Conservation (phyloP, 2,797 vertebrate species). For the Crocidura indochinensis region DNA sequence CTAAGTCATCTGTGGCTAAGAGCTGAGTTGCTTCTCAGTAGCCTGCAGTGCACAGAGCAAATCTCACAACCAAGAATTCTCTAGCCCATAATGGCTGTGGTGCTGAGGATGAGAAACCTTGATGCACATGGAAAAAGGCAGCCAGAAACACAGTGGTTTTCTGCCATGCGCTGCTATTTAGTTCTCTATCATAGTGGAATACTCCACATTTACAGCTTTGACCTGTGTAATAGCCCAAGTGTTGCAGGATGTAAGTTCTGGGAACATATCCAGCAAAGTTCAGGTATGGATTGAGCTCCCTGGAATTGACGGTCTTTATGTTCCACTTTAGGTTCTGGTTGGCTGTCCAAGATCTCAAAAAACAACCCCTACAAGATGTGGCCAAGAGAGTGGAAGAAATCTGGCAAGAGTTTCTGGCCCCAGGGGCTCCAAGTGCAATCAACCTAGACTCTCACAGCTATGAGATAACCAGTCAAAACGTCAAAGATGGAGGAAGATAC, state of each 20-base stretch:
- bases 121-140: neutral
- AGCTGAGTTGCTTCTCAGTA: neutral
- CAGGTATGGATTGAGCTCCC: neutral
- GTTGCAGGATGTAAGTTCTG: neutral
- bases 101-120: neutral
- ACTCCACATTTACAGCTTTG: neutral
- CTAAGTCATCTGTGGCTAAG: neutral
- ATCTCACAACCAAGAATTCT: neutral
- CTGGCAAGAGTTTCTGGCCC: constrained; percentile 98
- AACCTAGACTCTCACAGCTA: constrained; percentile 99
- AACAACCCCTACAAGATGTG: constrained; percentile 95
- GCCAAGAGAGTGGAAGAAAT: constrained; percentile 95
- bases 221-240: neutral
- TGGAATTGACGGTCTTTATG: constrained; percentile 64
- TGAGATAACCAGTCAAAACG: constrained; percentile 97
- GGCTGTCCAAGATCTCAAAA: constrained; percentile 97
- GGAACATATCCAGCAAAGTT: neutral
- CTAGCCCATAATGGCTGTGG: neutral
- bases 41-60: neutral
- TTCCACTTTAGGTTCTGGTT: constrained; percentile 94
- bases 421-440: constrained; percentile 97
- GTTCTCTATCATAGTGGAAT: neutral
- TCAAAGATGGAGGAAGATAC: constrained; percentile 97
- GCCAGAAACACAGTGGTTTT: neutral
- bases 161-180: neutral